These are phyloP conservation scores for Exaiptasia diaphana DNA, from an alignment of 64 coral and sea anemone genomes.

Conservation along the genomic window DNA sequence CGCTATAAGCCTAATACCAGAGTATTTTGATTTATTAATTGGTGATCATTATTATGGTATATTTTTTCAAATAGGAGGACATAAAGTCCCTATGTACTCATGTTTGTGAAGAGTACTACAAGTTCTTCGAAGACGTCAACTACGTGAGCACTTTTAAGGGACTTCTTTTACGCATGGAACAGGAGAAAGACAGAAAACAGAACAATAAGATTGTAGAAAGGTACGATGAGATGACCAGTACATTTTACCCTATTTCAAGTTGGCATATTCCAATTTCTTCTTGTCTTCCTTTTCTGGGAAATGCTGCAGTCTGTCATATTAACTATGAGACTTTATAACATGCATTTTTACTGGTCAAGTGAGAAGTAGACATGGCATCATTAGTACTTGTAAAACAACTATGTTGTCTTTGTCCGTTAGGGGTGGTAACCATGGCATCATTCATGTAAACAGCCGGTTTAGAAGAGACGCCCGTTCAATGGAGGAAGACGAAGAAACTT, in stretches of 20 bases:
- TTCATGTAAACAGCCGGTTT: constrained; percentile 90
- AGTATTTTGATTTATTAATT: not conserved
- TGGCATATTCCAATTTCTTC: not conserved
- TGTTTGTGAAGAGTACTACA: constrained; percentile 71
- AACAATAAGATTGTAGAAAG: constrained; percentile 76
- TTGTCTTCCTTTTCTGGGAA: not conserved
- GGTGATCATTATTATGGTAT: not conserved
- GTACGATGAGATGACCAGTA: constrained; percentile 1
- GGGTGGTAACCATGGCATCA: constrained; percentile 81
- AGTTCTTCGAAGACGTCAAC: constrained; percentile 83
- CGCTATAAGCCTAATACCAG: too few relatives aligned
- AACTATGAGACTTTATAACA: too few relatives aligned
- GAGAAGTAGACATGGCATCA: too few relatives aligned
- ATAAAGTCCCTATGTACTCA: constrained; percentile 85
- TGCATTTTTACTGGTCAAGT: too few relatives aligned
- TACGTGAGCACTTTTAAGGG: constrained; percentile 96
- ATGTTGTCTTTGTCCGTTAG: too few relatives aligned
- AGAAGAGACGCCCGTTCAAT: constrained; percentile 80
- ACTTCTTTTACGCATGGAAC: constrained; percentile 78
- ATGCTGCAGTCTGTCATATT: too few relatives aligned
- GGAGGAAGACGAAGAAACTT: constrained; percentile 90
- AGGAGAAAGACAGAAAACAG: constrained; percentile 83
- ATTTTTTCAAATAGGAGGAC: constrained; percentile 64
- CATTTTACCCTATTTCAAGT: not conserved
- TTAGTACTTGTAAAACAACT: too few relatives aligned